Evolutionary conservation across 2,113 vertebrate species (phyloP), one percentile per base, ranked within the genome.

Genomic region (Melospiza melodia): DNA sequence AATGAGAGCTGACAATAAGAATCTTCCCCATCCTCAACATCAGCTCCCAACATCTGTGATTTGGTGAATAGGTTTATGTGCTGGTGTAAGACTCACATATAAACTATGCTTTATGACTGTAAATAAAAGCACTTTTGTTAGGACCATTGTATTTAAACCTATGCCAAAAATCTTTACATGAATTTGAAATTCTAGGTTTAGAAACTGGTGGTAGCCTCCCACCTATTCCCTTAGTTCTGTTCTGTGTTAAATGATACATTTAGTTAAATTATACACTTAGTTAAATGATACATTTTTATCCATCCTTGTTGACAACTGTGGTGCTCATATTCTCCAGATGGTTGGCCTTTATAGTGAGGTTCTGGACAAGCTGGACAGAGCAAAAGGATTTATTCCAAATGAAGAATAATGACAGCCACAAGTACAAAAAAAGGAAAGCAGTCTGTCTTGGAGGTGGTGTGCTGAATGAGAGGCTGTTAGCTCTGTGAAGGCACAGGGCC

Each of bases 311-410:
- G 33, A 87, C 84, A 61, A 39, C 18, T 91, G 1, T 69, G 23
- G 23, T 89, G 83, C 5, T 94, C 94, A 2, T 95, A 14, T 97
- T 90, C 90, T 95, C 54, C 97, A 99, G 99, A 98, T 99, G 98
- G 95, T 98, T 39, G 77, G 93, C 71, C 97, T 99, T 43, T 99
- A 99, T 90, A 91, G 97, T 57, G 97, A 99, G 83, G 96, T 99
- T 82, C 92, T 98, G 97, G 98, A 99, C 92, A 97, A 97, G 90
- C 12, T 99, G 94, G 97, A 98, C 95, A 98, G 96, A 97, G 98
- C 96, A 15, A 98, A 98, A 94, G 94, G 63, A 46, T 97, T 94
- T 65, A 49, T 93, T 76, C 88, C 92, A 69, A 97, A 88, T 65
- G 97, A 98, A 54, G 97, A 98, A 65, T 97, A 77, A 39, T 35